A percentile compares a stretch with the other conserved stretches of the same genome.
These are phyloP conservation scores for Portevinia maculata DNA, from an alignment of 2,888 invertebrate genomes.

Conservation along the genomic window DNA sequence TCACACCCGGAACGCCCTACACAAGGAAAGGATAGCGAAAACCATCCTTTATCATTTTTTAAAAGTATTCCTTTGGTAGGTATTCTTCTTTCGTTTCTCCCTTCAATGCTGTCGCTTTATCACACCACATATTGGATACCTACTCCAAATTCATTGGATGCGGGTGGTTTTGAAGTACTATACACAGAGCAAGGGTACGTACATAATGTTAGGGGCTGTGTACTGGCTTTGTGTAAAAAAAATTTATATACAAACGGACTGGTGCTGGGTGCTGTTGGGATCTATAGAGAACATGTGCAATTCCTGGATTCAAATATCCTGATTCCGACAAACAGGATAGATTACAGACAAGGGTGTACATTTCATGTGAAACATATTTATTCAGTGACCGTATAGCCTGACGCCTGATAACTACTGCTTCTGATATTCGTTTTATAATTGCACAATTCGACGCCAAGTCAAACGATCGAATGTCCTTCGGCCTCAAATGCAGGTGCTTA, in stretches of 20 bases:
- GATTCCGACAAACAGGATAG: too few species aligned
- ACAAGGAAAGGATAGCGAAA: background rate
- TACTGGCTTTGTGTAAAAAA: too few species aligned
- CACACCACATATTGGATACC: background rate
- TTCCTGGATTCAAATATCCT: background rate
- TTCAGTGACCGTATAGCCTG: too few species aligned
- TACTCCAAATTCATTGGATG: constrained; percentile 62
- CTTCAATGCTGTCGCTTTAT: background rate
- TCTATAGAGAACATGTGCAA: constrained; percentile 17
- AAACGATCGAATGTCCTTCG: too few species aligned
- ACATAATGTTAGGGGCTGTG: background rate
- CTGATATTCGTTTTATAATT: too few species aligned
- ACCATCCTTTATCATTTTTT: background rate
- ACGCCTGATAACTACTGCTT: too few species aligned
- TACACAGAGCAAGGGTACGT: background rate
- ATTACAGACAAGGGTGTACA: constrained; percentile 10
- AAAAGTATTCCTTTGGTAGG: background rate
- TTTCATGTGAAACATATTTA: constrained; percentile 14
- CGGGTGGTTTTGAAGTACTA: background rate
- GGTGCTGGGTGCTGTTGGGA: background rate
- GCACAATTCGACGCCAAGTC: too few species aligned
- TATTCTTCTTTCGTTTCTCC: background rate
- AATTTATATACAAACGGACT: too few species aligned
- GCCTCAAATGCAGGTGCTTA: too few species aligned
- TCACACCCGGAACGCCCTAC: background rate